Conservation (phyloP, 1,140 invertebrate species). For the Hyposmocoma kahamanoa region DNA sequence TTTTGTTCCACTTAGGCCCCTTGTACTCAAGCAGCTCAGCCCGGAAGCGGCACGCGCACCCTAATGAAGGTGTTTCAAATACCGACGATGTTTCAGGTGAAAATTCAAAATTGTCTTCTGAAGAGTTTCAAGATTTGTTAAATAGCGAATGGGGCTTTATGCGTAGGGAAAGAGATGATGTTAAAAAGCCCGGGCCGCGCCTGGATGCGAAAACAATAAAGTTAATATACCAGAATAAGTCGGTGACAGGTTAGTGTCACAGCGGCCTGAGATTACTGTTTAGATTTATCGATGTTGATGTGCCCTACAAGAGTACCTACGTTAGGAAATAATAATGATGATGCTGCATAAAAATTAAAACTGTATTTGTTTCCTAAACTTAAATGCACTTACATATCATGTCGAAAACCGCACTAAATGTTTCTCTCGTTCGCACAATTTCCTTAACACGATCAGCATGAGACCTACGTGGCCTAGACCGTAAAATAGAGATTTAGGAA, state of each 20-base stretch:
- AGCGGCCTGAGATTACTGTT: conserved; percentile 37
- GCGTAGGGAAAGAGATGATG: conserved; percentile 89
- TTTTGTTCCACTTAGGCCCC: conserved; percentile 22
- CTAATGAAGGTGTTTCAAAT: conserved; percentile 46
- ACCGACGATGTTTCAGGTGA: conserved; percentile 68
- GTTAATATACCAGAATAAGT: conserved; percentile 63
- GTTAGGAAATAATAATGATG: conserved; percentile 21
- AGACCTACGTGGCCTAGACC: conserved; percentile 25
- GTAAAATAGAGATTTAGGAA: too few species aligned
- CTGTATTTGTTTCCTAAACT: conserved; percentile 31
- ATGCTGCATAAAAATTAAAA: conserved; percentile 27
- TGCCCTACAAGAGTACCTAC: conserved; percentile 26
- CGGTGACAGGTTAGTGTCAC: conserved; percentile 72
- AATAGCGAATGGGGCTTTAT: conserved; percentile 83
- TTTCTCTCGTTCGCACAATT: conserved; percentile 51
- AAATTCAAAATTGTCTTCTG: conserved; percentile 64
- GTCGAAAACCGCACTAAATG: conserved; percentile 56
- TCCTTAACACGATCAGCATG: conserved; percentile 43
- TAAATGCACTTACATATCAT: conserved; percentile 50
- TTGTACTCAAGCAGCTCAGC: conserved; percentile 12
- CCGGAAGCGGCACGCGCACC: conserved; percentile 18
- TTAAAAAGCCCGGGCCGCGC: conserved; percentile 94
- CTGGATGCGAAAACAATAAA: conserved; percentile 74
- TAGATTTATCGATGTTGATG: conserved; percentile 48
- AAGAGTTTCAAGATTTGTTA: conserved; percentile 72